Evolutionary conservation across 2,888 invertebrate genomes (phyloP), one percentile per base, ranked within the genome.

Genomic region (Orthosia incerta): DNA sequence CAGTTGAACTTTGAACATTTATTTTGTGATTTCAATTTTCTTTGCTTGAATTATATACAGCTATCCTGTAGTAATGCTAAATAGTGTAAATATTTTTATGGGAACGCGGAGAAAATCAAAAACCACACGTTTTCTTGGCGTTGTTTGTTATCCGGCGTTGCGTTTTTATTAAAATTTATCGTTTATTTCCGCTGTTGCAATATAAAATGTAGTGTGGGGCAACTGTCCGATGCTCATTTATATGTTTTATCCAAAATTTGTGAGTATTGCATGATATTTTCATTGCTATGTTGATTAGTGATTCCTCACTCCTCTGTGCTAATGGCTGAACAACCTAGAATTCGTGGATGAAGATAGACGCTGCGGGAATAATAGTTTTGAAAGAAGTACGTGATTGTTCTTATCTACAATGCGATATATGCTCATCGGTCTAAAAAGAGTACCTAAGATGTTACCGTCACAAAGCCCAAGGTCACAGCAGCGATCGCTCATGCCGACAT

Each of bases 101-200:
- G 82, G 76, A 85, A 76, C 75, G 76, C 46, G 15, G 80, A 91
- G 89, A 93, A 92, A 93, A 89, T 90, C 87, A 90, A 92, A 91
- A 89, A 89, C 90, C 93, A 95, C 95, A 95, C 96, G 95, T 96
- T 95, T 95, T 95, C 95, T 94, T 94, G 94, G 95, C 96, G 95
- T 95, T 95, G 94, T 95, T 94, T 95, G 93, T 93, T 92, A 92
- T 92, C 94, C 95, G 95, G 95, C 91, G 91, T 95, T 94, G 90
- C 87, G 92, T 94, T 94, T 93, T 93, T 91, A 89, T 89, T 91
- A 89, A 90, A 93, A 86, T 93, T 93, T 91, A 91, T 86, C 88
- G 88, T 92, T 93, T 91, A 91, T 93, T 93, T 93, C 86, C 82
- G 90, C 89, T 91, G 86, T 90, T 92, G 89, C 91, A 88, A 91